These are phyloP conservation scores for Passer domesticus DNA, from an alignment of 2,113 vertebrate species.

Conservation along the genomic window DNA sequence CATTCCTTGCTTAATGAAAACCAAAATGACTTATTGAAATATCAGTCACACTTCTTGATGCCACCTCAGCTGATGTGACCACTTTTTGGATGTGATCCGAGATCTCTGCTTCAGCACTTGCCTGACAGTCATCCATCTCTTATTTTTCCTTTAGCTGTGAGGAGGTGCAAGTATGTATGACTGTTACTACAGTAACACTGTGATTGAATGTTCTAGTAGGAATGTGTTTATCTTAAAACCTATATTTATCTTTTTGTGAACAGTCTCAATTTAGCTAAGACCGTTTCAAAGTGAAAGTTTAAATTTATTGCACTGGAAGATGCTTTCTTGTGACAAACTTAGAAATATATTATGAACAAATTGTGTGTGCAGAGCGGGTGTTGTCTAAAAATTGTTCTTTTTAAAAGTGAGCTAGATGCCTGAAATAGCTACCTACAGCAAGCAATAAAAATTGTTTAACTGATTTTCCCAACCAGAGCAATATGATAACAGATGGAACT, in stretches of 20 bases:
- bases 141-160: not conserved
- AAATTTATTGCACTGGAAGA: not conserved
- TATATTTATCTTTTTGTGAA: not conserved
- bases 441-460: not conserved
- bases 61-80: not conserved
- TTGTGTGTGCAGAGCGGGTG: not conserved
- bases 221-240: not conserved
- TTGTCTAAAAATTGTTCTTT: not conserved
- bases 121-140: not conserved
- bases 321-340: not conserved
- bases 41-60: not conserved
- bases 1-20: slow-evolving; percentile 41
- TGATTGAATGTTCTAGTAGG: not conserved
- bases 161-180: not conserved
- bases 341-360: not conserved
- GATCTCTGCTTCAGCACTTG: not conserved
- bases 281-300: not conserved
- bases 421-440: not conserved
- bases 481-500: not conserved
- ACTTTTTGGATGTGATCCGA: not conserved
- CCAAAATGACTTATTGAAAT: not conserved
- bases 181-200: slow-evolving; percentile 8
- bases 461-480: not conserved
- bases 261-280: not conserved
- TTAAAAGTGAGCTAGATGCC: not conserved